These are phyloP conservation scores for Drosophila prolongata DNA, from an alignment of 2,888 invertebrate genomes.

Conservation along the genomic window DNA sequence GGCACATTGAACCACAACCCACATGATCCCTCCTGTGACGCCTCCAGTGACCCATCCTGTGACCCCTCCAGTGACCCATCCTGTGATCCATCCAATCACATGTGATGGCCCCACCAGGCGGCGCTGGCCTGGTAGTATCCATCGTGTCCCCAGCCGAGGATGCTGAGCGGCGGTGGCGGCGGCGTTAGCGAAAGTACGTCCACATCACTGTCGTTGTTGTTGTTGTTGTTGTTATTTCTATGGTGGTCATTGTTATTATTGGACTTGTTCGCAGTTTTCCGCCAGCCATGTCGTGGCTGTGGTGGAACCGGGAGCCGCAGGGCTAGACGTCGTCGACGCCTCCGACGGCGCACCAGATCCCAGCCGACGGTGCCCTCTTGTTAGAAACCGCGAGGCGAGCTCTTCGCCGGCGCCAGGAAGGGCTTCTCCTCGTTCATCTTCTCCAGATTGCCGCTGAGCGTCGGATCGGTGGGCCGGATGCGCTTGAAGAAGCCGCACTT, in stretches of 20 bases:
- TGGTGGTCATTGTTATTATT: slow-evolving; percentile 16
- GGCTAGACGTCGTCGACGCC: slow-evolving; percentile 55
- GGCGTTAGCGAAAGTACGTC: slow-evolving; percentile 65
- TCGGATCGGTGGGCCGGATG: slow-evolving; percentile 92
- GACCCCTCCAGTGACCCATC: not conserved
- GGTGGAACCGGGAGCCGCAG: slow-evolving; percentile 35
- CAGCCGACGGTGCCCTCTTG: slow-evolving; percentile 83
- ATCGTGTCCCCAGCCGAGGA: slow-evolving; percentile 64
- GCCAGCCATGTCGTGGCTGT: slow-evolving; percentile 18
- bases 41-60: not conserved
- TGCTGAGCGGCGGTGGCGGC: slow-evolving; percentile 67
- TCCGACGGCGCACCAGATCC: slow-evolving; percentile 74
- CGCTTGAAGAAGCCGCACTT: slow-evolving; percentile 96
- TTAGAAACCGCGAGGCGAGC: slow-evolving; percentile 82
- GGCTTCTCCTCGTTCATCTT: slow-evolving; percentile 91
- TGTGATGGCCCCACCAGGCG: slow-evolving; percentile 68
- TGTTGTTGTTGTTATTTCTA: slow-evolving; percentile 34
- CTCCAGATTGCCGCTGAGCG: slow-evolving; percentile 91
- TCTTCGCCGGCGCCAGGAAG: slow-evolving; percentile 82
- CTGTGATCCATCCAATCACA: slow-evolving; percentile 36
- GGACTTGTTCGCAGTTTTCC: slow-evolving; percentile 10
- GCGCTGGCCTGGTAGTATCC: slow-evolving; percentile 68
- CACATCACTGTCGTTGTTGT: slow-evolving; percentile 48
- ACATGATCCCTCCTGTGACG: slow-evolving; percentile 23
- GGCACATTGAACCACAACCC: slow-evolving; percentile 77